A percentile compares a stretch with the other conserved stretches of the same genome.
Evolutionary conservation across 2,888 invertebrate genomes (phyloP).

Genomic region (Plemyria rubiginata): DNA sequence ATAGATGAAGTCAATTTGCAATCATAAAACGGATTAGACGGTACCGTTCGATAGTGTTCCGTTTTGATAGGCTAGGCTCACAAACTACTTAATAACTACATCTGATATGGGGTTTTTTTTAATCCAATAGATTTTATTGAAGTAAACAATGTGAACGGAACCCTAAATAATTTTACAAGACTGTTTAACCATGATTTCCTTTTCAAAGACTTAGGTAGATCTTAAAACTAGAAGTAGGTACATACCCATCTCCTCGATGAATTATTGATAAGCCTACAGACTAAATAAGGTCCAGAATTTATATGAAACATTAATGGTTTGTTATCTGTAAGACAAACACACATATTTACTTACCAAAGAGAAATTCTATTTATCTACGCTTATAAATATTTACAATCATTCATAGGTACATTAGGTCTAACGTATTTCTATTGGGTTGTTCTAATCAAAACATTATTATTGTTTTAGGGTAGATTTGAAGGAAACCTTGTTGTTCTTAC

Average conservation of each 20-base stretch:
- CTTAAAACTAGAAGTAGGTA: background rate
- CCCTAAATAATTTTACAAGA: background rate
- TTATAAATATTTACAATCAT: constrained; percentile 11
- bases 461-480: background rate
- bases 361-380: constrained; percentile 8
- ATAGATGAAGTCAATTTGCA: too few relatives aligned
- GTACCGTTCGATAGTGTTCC: too few relatives aligned
- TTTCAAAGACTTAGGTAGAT: constrained; percentile 3
- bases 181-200: too few relatives aligned
- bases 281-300: constrained; percentile 28
- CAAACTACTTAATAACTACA: too few relatives aligned
- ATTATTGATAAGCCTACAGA: constrained; percentile 15
- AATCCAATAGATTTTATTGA: too few relatives aligned
- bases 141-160: background rate
- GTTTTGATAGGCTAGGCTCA: too few relatives aligned
- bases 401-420: background rate
- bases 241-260: background rate
- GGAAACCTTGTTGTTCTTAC: background rate
- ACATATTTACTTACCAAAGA: constrained; percentile 17
- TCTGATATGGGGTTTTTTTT: too few relatives aligned
- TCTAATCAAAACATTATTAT: constrained; percentile 1
- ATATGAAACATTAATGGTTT: constrained; percentile 27
- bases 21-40: too few relatives aligned
- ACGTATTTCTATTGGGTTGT: background rate
- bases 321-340: constrained; percentile 16